These are phyloP conservation scores for Australoheros facetus DNA, from an alignment of 2,797 vertebrate species.

Conservation along the genomic window DNA sequence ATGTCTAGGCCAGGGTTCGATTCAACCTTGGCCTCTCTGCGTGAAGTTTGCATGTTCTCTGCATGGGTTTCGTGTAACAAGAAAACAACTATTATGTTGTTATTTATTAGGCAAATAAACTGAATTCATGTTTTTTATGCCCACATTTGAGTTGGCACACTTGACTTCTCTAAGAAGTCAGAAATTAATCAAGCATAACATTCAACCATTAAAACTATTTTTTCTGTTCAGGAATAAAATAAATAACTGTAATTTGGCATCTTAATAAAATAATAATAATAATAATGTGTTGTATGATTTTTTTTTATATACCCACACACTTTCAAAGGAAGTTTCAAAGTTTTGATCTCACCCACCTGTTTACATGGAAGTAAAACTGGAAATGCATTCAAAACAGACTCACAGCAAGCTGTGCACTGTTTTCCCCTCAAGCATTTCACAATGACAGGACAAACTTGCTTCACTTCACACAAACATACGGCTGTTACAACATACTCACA, in stretches of 20 bases:
- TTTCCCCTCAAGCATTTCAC: slow-evolving; percentile 4
- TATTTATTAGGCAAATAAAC: background rate
- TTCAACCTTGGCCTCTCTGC: no score
- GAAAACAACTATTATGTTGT: background rate
- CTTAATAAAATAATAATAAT: background rate
- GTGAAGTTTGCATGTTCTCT: no score
- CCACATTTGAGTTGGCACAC: background rate
- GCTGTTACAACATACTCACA: background rate
- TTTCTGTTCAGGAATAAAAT: no score
- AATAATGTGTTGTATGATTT: fast-evolving
- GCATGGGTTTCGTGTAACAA: background rate
- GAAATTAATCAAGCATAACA: no score
- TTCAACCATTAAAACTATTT: no score
- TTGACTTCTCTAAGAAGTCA: background rate
- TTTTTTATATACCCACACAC: background rate
- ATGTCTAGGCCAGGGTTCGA: no score
- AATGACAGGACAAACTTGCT: background rate
- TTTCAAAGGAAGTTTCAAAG: background rate
- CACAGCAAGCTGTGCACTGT: background rate
- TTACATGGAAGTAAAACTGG: slow-evolving; percentile 30
- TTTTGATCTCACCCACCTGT: background rate
- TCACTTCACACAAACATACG: background rate
- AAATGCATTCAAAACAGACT: slow-evolving; percentile 35
- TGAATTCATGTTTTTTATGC: background rate
- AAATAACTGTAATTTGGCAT: background rate